phyloP scores from a whole-genome alignment of 1,140 invertebrate genomes.

The Micrasema longulum region DNA sequence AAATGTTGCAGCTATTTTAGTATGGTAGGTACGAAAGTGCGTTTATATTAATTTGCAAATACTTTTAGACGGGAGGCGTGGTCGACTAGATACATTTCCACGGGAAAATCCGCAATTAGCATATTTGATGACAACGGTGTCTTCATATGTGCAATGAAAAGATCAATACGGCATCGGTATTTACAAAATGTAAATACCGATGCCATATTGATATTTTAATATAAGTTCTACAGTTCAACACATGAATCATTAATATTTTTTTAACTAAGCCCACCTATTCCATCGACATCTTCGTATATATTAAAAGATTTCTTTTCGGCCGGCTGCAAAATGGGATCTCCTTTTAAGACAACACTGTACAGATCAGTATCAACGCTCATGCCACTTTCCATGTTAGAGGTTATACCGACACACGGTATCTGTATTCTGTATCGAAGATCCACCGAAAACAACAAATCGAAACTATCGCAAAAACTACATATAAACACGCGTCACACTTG shows the following conservation, averaged over 20 bases:
- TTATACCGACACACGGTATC: neutral
- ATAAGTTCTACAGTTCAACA: slow-evolving; percentile 1
- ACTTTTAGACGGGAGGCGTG: slow-evolving; percentile 19
- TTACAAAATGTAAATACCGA: too few species aligned
- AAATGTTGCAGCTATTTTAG: too few species aligned
- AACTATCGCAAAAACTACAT: slow-evolving; percentile 15
- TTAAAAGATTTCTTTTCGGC: slow-evolving; percentile 43
- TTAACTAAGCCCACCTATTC: slow-evolving; percentile 42
- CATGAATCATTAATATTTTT: slow-evolving; percentile 2
- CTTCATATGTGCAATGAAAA: neutral
- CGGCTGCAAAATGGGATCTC: slow-evolving; percentile 44
- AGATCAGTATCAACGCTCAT: slow-evolving; percentile 47
- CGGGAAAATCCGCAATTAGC: slow-evolving; percentile 11
- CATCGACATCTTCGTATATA: slow-evolving; percentile 51
- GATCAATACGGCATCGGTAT: neutral
- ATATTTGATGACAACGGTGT: slow-evolving; percentile 14
- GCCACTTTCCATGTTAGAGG: slow-evolving; percentile 16
- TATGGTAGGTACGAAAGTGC: slow-evolving; percentile 6
- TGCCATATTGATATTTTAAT: too few species aligned
- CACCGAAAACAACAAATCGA: slow-evolving; percentile 2
- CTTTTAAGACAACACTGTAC: slow-evolving; percentile 47
- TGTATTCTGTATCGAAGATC: neutral
- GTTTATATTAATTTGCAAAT: slow-evolving; percentile 9
- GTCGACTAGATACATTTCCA: slow-evolving; percentile 13
- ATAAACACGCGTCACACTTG: slow-evolving; percentile 36